phyloP scores from a whole-genome alignment of 2,113 vertebrate genomes.

The Gavialis gangeticus region DNA sequence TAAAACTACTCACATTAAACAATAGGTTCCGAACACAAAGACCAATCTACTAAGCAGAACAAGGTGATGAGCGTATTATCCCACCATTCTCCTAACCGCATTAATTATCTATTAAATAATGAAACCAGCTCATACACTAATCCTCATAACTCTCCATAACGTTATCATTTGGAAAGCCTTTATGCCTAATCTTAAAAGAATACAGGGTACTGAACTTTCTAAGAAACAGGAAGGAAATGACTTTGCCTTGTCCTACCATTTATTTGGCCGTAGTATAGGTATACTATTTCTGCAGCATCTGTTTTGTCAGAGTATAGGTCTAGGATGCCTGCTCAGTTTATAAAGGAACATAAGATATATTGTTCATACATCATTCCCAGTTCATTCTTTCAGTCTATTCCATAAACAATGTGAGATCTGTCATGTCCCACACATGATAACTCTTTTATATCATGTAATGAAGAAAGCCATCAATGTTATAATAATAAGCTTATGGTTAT shows the following conservation, averaged over 20 bases:
- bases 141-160: neutral
- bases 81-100: neutral
- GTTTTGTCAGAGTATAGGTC: neutral
- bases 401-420: neutral
- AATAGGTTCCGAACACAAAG: neutral
- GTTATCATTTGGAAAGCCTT: neutral
- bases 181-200: neutral
- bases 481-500: neutral
- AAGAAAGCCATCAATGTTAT: neutral
- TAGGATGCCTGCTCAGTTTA: accelerated
- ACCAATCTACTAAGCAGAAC: neutral
- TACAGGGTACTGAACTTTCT: neutral
- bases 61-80: neutral
- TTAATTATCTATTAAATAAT: neutral
- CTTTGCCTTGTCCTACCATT: neutral
- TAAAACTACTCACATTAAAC: neutral
- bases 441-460: neutral
- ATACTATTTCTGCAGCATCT: no score
- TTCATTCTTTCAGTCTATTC: neutral
- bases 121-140: neutral
- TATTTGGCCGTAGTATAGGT: neutral
- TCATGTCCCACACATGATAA: neutral
- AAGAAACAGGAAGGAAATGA: neutral
- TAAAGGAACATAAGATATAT: neutral
- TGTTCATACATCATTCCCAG: neutral